Conservation (phyloP, 1,140 invertebrate species). For the Notospermus geniculatus region DNA sequence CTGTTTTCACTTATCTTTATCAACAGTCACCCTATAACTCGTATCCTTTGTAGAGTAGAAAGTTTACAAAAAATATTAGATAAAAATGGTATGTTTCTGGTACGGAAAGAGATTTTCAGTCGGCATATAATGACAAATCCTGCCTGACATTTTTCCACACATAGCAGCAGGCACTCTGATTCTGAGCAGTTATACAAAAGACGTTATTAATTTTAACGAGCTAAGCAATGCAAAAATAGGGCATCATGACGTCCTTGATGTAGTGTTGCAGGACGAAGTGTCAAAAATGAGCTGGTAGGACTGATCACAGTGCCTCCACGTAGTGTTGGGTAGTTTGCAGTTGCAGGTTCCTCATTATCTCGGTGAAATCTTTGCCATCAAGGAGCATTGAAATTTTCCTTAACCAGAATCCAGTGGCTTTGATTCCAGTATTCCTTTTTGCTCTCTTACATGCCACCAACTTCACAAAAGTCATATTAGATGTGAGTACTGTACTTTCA, state of each 20-base stretch:
- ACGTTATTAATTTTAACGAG: no score
- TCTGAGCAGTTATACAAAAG: no score
- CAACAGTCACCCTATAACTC: constrained; percentile 79
- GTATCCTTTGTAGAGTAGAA: constrained; percentile 65
- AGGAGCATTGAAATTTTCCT: constrained; percentile 25
- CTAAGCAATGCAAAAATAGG: neutral
- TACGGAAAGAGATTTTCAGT: no score
- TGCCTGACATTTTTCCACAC: no score
- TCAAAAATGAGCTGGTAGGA: neutral
- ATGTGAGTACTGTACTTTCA: constrained; percentile 88
- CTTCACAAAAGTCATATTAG: constrained; percentile 81
- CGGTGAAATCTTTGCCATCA: neutral
- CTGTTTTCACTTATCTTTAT: constrained; percentile 92
- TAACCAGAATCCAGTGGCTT: constrained; percentile 67
- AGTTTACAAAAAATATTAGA: no score
- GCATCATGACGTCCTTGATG: no score
- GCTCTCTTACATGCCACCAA: constrained; percentile 86
- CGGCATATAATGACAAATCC: no score
- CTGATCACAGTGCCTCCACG: neutral
- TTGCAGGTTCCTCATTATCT: neutral
- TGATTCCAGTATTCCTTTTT: constrained; percentile 85
- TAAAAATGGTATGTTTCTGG: no score
- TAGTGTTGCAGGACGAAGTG: neutral
- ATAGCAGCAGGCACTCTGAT: no score
- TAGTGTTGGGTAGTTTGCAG: neutral